These are phyloP conservation scores for Sebastiscus albofasciatus DNA, from an alignment of 2,797 vertebrate genomes.

Conservation along the genomic window DNA sequence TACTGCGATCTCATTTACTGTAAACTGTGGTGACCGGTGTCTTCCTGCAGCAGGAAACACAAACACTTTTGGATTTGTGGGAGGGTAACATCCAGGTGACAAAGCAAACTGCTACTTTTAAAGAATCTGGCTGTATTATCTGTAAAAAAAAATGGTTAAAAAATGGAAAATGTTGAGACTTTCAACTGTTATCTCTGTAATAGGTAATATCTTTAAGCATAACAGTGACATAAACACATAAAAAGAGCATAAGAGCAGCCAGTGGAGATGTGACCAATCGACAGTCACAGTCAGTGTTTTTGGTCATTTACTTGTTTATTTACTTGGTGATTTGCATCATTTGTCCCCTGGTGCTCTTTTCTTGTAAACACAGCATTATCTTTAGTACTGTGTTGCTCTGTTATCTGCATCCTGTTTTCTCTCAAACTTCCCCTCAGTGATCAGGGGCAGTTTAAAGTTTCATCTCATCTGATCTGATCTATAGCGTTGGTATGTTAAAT, in stretches of 20 bases:
- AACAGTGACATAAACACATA: not conserved
- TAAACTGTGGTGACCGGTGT: not conserved
- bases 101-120: not conserved
- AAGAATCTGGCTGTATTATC: not conserved
- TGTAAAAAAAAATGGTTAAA: not conserved
- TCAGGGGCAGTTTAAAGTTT: constrained; percentile 46
- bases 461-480: constrained; percentile 65
- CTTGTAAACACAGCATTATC: constrained; percentile 50
- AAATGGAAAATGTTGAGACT: not conserved
- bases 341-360: constrained; percentile 31
- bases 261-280: not conserved
- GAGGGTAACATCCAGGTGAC: not conserved
- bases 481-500: constrained; percentile 56
- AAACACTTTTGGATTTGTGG: not conserved
- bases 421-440: constrained; percentile 54
- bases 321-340: constrained; percentile 43
- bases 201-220: not conserved
- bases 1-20: not conserved
- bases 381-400: constrained; percentile 10
- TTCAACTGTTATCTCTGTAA: not conserved
- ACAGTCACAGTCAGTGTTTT: not conserved
- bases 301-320: constrained; percentile 42
- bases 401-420: constrained; percentile 60
- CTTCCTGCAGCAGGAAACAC: constrained; percentile 25
- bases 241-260: not conserved